Conservation (phyloP, 2,113 vertebrate species). For the Dinomys branickii region DNA sequence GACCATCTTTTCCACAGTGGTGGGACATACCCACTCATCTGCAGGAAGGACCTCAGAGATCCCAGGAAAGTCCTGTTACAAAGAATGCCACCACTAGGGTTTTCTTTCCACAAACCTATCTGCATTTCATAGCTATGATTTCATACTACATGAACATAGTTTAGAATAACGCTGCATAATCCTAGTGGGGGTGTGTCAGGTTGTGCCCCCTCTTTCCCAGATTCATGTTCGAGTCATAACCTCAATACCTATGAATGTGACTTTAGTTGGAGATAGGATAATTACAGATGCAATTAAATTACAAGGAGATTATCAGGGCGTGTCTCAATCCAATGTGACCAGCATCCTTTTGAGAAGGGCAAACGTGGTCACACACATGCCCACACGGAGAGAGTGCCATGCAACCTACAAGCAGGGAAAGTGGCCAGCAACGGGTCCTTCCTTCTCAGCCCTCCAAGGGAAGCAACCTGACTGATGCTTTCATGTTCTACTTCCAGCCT, state of each 20-base stretch:
- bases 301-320: neutral
- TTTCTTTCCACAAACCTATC: neutral
- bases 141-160: neutral
- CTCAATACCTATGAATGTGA: neutral
- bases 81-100: neutral
- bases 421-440: neutral
- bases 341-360: neutral
- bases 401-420: neutral
- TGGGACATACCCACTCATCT: neutral
- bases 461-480: neutral
- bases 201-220: neutral
- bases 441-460: neutral
- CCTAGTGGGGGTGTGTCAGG: neutral
- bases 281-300: neutral
- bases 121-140: neutral
- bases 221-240: neutral
- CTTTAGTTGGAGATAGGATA: neutral
- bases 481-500: neutral
- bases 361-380: neutral
- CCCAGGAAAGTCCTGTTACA: neutral
- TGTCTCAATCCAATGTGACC: neutral
- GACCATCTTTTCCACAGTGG: neutral
- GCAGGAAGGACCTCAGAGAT: neutral
- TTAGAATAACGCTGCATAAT: neutral
- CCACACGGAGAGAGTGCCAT: fast-evolving